Base-by-base conservation (phyloP, 2,113 vertebrate species). In the Hypocryptadius cinnamomeus region DNA sequence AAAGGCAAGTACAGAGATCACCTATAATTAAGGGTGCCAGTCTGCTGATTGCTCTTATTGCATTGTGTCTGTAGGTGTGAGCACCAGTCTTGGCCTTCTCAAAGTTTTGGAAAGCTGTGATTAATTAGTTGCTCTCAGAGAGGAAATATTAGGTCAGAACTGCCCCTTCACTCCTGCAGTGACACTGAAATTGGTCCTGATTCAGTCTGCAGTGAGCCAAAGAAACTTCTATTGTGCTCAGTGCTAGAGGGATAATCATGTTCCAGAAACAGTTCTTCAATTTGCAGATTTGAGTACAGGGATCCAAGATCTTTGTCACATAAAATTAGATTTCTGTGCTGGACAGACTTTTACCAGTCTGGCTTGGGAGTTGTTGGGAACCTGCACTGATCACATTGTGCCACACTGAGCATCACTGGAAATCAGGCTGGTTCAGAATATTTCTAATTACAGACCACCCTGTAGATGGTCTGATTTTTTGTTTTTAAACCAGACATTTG, bases 1-100 rank as follows among this genome's bases (percentile, higher is more conserved):
- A 68, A 99, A 99, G 99, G 99, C 98, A 97, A 98, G 98, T 97
- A 94, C 39, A 50, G 79, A 90, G 28, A 45, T 87, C 27, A 0
- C 68, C 57, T 86, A 1, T 68, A 20, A 73, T 91, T 94, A 40
- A 92, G 83, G 37, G 24, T 94, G 54, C 16, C 48, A 54, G 20
- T 71, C 30, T 89, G 50, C 53, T 89, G 74, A 73, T 51, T 53
- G 30, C 45, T 61, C 30, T 81, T 71, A 25, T 23, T 83, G 48
- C 40, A 5, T 71, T 79, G 28, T 60, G n/a, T 47, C 53, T 88
- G 68, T 3, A 6, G 20, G 28, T 85, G n/a, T 90, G 57, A 80
- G 53, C 47, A 53, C 20, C 64, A 78, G 66, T 21, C 23, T 31
- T 27, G 25, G 15, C 15, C 40, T 73, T 22, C 35, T 51, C 37